These are phyloP conservation scores for Rachycentron canadum DNA, from an alignment of 2,797 vertebrate genomes.

Conservation along the genomic window DNA sequence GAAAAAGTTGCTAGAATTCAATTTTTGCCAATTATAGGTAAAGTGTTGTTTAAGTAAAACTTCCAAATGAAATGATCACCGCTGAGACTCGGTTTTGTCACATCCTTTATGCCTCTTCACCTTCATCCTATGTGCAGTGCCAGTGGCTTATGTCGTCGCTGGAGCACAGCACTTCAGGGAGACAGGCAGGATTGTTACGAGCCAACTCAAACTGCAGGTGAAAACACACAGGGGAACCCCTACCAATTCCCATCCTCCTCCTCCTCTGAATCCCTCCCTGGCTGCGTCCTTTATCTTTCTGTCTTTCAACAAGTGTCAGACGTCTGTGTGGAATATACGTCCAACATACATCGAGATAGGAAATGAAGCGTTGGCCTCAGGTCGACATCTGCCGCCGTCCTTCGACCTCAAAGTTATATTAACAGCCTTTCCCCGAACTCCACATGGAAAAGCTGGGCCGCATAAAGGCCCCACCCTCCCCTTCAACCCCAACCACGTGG, in stretches of 20 bases:
- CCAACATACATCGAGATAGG: slow-evolving; percentile 25
- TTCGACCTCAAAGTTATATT: slow-evolving; percentile 50
- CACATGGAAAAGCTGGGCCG: slow-evolving; percentile 52
- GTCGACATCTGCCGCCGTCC: slow-evolving; percentile 37
- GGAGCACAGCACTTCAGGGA: slow-evolving; percentile 45
- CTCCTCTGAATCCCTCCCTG: not conserved
- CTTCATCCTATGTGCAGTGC: slow-evolving; percentile 29
- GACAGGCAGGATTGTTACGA: slow-evolving; percentile 29
- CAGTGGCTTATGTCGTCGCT: slow-evolving; percentile 36
- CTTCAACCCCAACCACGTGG: not conserved
- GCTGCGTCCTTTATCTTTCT: slow-evolving; percentile 4
- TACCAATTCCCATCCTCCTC: slow-evolving; percentile 12
- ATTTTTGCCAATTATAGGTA: slow-evolving; percentile 6
- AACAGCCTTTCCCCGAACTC: slow-evolving; percentile 48
- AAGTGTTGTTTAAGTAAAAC: slow-evolving; percentile 19
- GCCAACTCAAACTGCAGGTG: slow-evolving; percentile 44
- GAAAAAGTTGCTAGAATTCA: not conserved
- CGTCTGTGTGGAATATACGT: slow-evolving; percentile 26
- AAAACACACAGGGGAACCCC: slow-evolving; percentile 38
- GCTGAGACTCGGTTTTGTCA: slow-evolving; percentile 26
- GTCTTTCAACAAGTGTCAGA: slow-evolving; percentile 27
- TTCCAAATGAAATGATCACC: slow-evolving; percentile 30
- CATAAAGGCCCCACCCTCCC: slow-evolving; percentile 47
- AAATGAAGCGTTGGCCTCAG: slow-evolving; percentile 29
- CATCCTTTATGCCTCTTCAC: slow-evolving; percentile 37